Evolutionary conservation across 2,888 invertebrate genomes (phyloP).

Genomic region (Villa cingulata): DNA sequence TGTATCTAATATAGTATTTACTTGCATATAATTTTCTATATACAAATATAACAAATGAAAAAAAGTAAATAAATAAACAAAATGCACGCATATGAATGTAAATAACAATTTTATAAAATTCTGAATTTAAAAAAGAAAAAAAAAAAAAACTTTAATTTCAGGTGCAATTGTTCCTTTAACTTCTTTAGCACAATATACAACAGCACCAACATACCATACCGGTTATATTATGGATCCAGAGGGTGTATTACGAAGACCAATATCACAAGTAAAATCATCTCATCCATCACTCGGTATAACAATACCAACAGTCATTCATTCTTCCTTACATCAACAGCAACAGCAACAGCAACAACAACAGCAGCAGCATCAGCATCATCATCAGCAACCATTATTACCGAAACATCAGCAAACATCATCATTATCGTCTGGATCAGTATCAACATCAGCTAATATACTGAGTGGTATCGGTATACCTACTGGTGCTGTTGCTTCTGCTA

Average conservation of each 20-base stretch:
- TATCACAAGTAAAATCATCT: constrained; percentile 10
- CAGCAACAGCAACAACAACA: constrained; percentile 19
- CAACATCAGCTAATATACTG: too few relatives aligned
- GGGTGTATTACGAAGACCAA: constrained; percentile 26
- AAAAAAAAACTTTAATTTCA: not conserved
- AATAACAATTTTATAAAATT: too few relatives aligned
- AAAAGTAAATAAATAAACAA: too few relatives aligned
- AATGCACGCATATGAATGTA: too few relatives aligned
- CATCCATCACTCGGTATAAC: constrained; percentile 13
- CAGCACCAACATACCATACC: constrained; percentile 28
- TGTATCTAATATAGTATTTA: too few relatives aligned
- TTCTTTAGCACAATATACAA: constrained; percentile 31
- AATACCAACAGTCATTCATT: constrained; percentile 11
- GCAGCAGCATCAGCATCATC: constrained; percentile 11
- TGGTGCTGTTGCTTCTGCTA: too few relatives aligned
- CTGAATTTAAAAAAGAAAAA: too few relatives aligned
- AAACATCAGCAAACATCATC: not conserved
- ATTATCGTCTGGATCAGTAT: not conserved
- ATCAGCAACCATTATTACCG: not conserved
- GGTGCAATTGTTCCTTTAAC: constrained; percentile 26
- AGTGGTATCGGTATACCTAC: too few relatives aligned
- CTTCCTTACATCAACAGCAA: constrained; percentile 20
- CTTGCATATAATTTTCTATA: too few relatives aligned
- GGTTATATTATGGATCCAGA: constrained; percentile 31
- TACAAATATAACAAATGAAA: too few relatives aligned